phyloP scores from a whole-genome alignment of 2,888 invertebrate species.

The Tachina grossa region DNA sequence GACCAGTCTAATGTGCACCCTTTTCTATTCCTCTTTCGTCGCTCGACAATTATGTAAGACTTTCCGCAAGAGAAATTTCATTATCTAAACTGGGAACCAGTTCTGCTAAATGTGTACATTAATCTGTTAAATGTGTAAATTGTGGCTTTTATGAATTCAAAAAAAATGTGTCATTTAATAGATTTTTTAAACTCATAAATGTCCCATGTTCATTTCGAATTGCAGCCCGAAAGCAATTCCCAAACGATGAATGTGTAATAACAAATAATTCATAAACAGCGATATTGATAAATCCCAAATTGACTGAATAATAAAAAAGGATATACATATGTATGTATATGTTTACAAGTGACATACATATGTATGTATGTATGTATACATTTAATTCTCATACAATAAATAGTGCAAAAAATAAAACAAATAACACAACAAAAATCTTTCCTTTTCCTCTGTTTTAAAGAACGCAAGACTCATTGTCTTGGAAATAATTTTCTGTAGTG shows the following conservation, averaged over 20 bases:
- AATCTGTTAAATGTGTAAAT: too few species aligned
- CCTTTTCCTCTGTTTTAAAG: slow-evolving; percentile 7
- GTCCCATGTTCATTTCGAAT: neutral
- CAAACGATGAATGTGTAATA: neutral
- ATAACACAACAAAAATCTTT: slow-evolving; percentile 2
- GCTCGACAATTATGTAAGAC: too few species aligned
- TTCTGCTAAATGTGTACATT: too few species aligned
- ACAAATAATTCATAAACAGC: slow-evolving; percentile 11
- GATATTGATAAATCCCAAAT: slow-evolving; percentile 9
- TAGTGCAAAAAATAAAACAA: neutral
- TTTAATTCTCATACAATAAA: neutral
- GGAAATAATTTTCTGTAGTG: slow-evolving; percentile 11
- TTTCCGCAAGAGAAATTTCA: too few species aligned
- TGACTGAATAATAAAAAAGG: neutral
- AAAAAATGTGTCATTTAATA: too few species aligned
- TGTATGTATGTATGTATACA: neutral
- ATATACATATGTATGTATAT: neutral
- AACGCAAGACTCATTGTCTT: slow-evolving; percentile 19
- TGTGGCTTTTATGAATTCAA: too few species aligned
- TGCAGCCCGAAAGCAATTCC: neutral
- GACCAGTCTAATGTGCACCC: too few species aligned
- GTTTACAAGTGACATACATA: neutral
- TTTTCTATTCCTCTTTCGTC: too few species aligned
- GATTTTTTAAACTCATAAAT: neutral
- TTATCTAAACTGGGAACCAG: too few species aligned